A percentile compares a stretch with the other conserved stretches of the same genome.
phyloP scores from a whole-genome alignment of 2,888 invertebrate species.

The Plebejus argus region DNA sequence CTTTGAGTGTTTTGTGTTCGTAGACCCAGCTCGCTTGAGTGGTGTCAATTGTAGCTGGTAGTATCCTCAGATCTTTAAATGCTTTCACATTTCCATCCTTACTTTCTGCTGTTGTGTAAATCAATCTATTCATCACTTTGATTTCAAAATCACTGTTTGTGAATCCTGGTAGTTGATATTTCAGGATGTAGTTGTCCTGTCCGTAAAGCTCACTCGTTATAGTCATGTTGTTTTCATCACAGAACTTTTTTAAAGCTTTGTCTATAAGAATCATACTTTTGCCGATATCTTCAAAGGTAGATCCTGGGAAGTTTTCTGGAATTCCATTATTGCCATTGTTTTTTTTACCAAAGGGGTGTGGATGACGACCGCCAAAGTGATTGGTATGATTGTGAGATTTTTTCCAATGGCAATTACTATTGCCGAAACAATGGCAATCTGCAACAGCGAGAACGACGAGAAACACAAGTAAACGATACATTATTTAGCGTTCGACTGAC shows the following conservation, averaged over 20 bases:
- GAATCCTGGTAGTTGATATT: slow-evolving; percentile 10
- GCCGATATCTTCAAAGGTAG: not conserved
- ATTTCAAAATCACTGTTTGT: not conserved
- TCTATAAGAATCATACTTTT: not conserved
- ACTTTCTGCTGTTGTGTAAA: not conserved
- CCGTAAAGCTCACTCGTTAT: not conserved
- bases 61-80: not conserved
- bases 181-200: not conserved
- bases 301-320: not conserved
- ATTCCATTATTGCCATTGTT: not conserved
- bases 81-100: not conserved
- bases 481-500: not conserved
- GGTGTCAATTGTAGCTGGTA: not conserved
- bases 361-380: not conserved
- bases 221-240: not conserved
- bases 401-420: not conserved
- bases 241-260: slow-evolving; percentile 3
- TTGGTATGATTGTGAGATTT: not conserved
- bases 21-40: not conserved
- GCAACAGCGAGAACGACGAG: not conserved
- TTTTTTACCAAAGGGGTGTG: not conserved
- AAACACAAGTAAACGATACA: slow-evolving; percentile 11
- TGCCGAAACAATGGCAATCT: not conserved
- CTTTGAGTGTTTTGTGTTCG: not conserved
- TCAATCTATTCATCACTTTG: not conserved